Base-by-base conservation (phyloP, 1,140 invertebrate species). In the Drosophila punjabiensis region DNA sequence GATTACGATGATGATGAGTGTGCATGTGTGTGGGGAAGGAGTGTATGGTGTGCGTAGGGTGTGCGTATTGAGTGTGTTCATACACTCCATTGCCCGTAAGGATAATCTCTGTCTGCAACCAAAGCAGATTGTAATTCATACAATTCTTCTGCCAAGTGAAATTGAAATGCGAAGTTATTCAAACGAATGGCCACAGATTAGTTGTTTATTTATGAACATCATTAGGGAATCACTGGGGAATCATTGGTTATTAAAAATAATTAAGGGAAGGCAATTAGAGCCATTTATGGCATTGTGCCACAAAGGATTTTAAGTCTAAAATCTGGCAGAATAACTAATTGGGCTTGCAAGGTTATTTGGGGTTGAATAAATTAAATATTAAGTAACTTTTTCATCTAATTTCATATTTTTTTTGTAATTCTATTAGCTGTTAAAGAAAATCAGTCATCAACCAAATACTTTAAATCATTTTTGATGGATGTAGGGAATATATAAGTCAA, bases 51-150 rank as follows among this genome's bases (percentile, higher is more conserved):
- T 33, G 39, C n/a, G 55, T 63, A 16, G 45, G 55, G 11, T 56
- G 35, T 56, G 53, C 20, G 53, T 14, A 56, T 16, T 8, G 61
- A 35, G 5, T 74, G 69, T 59, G 69, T 10, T 37, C 20, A 52
- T 35, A 67, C 73, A 56, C 65, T 70, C 43, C 71, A 76, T 52
- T 76, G 71, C 71, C 16, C 69, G 75, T 55, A 33, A 37, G 39
- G 37, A 39, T 68, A 70, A 78, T 70, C 75, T 70, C 65, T 33
- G 41, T 58, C 37, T 47, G 50, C 39, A 18, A 47, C 24, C 39
- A 41, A 60, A 75, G 37, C 24, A 55, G 30, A 41, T 45, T 75
- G 30, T 63, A 43, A 62, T 43, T 66, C 39, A 14, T 43, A 10
- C 32, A 35, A 35, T 11, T 58, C 20, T 58, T 64, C 60, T 63